phyloP scores from a whole-genome alignment of 2,113 vertebrate genomes.

The Hyla sarda region DNA sequence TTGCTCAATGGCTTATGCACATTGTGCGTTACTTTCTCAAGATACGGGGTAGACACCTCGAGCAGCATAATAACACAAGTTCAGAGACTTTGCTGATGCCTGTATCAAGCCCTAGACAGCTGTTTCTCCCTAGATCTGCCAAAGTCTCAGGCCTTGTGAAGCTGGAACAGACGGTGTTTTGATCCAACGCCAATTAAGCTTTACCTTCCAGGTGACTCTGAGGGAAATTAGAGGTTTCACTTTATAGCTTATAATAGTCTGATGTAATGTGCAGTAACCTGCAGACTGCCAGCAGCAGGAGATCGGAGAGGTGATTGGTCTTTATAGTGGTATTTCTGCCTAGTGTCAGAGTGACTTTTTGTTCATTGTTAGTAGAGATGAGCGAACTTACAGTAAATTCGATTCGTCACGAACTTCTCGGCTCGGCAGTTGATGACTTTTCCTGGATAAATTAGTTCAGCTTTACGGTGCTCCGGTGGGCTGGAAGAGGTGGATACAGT shows the following conservation, averaged over 20 bases:
- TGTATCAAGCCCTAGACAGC: background rate
- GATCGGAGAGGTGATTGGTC: background rate
- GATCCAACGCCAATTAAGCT: slow-evolving; percentile 23
- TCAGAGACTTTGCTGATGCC: slow-evolving; percentile 9
- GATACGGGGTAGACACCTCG: background rate
- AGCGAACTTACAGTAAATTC: too few relatives aligned
- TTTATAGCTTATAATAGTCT: background rate
- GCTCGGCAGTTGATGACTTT: too few relatives aligned
- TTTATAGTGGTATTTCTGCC: background rate
- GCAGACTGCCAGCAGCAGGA: background rate
- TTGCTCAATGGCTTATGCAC: background rate
- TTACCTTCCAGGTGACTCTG: background rate
- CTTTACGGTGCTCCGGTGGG: too few relatives aligned
- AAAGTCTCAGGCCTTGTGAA: slow-evolving; percentile 6
- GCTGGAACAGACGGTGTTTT: slow-evolving; percentile 18
- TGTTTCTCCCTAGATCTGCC: slow-evolving; percentile 2
- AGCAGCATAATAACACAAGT: background rate
- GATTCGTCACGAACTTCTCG: too few relatives aligned
- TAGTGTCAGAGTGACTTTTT: background rate
- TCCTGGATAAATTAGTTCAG: too few relatives aligned
- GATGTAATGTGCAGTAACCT: background rate
- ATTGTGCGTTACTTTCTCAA: background rate
- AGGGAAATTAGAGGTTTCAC: background rate
- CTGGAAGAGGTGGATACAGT: too few relatives aligned
- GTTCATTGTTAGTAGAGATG: background rate